These are phyloP conservation scores for Trochalopteron elliotii DNA, from an alignment of 2,113 vertebrate genomes.

Conservation along the genomic window DNA sequence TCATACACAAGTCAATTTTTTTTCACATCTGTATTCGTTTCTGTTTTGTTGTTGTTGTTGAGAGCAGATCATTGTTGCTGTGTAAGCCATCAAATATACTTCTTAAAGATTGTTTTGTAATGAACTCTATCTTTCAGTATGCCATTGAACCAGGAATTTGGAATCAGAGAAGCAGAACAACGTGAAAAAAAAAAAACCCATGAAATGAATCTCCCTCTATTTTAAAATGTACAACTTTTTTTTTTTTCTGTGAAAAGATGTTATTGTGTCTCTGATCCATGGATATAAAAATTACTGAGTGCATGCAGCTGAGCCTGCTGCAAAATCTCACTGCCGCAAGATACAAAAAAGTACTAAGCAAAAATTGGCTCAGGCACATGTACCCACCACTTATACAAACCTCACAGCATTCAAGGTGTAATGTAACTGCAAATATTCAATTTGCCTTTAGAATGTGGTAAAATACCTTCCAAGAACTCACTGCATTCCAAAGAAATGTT, in stretches of 20 bases:
- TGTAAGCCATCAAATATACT: slow-evolving; percentile 40
- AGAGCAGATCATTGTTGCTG: not conserved
- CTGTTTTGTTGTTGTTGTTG: slow-evolving; percentile 22
- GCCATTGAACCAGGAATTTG: slow-evolving; percentile 52
- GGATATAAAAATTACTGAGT: slow-evolving; percentile 24
- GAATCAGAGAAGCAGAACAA: slow-evolving; percentile 44
- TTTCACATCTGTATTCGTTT: not conserved
- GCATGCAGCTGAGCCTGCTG: not conserved
- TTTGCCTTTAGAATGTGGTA: not conserved
- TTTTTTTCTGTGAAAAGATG: not conserved
- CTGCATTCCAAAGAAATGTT: not conserved
- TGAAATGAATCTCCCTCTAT: slow-evolving; percentile 46
- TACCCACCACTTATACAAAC: not conserved
- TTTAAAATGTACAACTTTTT: not conserved
- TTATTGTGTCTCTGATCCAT: slow-evolving; percentile 18
- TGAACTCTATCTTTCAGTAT: slow-evolving; percentile 51
- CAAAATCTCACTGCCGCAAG: not conserved
- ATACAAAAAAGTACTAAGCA: not conserved
- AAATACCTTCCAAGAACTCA: not conserved
- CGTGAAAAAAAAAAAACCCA: not conserved
- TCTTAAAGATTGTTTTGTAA: slow-evolving; percentile 62
- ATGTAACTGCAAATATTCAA: not conserved
- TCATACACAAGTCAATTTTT: not conserved
- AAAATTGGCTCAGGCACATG: not conserved
- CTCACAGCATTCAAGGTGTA: not conserved